Evolutionary conservation across 2,113 vertebrate species (phyloP).

Genomic region (Pelusios castaneus): DNA sequence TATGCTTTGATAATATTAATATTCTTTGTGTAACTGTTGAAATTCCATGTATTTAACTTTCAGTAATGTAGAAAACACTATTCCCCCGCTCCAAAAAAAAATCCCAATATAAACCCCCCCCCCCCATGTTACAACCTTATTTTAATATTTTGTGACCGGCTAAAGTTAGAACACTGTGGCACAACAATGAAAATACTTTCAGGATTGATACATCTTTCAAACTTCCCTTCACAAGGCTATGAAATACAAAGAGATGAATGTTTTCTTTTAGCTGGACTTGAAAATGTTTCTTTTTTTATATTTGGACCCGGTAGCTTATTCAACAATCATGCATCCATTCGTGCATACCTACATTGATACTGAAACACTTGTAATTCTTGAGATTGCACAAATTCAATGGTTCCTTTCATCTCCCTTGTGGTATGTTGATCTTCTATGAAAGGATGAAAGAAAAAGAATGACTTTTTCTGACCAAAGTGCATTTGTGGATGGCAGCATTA

Average conservation of each 20-base stretch:
- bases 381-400: neutral
- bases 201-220: neutral
- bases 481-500: neutral
- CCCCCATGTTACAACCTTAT: neutral
- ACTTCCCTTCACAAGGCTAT: neutral
- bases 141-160: neutral
- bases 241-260: neutral
- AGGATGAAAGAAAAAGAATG: neutral
- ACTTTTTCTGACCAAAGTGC: neutral
- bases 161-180: neutral
- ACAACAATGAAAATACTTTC: neutral
- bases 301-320: neutral
- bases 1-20: neutral
- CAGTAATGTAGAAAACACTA: neutral
- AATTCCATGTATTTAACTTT: neutral
- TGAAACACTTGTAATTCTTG: neutral
- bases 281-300: neutral
- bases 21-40: neutral
- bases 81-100: neutral
- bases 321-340: neutral
- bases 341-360: neutral
- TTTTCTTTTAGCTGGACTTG: fast-evolving
- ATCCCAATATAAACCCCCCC: too few relatives aligned
- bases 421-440: neutral
- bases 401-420: neutral